A percentile compares a stretch with the other conserved stretches of the same genome.
These are phyloP conservation scores for Porites lutea DNA, from an alignment of 64 coral and sea anemone genomes.

Conservation along the genomic window DNA sequence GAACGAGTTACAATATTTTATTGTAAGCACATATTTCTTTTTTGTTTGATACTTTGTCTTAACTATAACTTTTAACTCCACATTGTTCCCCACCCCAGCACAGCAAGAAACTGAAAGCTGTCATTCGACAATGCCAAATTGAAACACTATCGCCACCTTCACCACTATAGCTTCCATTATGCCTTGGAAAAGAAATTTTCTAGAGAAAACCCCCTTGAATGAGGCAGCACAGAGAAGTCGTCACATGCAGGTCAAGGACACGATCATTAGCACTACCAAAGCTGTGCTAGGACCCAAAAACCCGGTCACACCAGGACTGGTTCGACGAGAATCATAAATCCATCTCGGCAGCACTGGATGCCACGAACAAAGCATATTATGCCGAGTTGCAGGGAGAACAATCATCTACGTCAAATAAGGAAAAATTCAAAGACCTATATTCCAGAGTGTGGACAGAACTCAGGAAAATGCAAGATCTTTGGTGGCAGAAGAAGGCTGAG, in stretches of 20 bases:
- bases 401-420: not conserved
- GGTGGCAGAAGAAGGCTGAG: constrained; percentile 47
- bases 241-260: no score
- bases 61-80: no score
- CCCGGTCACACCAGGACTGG: no score
- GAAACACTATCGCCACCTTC: constrained; percentile 25
- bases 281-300: no score
- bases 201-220: not conserved
- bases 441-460: no score
- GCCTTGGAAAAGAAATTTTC: not conserved
- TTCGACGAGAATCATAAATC: no score
- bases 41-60: no score
- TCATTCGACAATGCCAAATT: constrained; percentile 24
- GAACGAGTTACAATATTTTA: no score
- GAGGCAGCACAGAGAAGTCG: not conserved
- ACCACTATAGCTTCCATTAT: constrained; percentile 6
- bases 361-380: constrained; percentile 19
- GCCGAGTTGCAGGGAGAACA: constrained; percentile 1
- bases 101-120: constrained; percentile 41
- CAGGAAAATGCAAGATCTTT: constrained; percentile 38
- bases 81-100: no score
- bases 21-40: no score
- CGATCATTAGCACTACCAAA: no score
- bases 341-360: constrained; percentile 22
- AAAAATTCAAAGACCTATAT: constrained; percentile 23